phyloP scores from a whole-genome alignment of 1,140 invertebrate species.

The Ylistrum balloti region DNA sequence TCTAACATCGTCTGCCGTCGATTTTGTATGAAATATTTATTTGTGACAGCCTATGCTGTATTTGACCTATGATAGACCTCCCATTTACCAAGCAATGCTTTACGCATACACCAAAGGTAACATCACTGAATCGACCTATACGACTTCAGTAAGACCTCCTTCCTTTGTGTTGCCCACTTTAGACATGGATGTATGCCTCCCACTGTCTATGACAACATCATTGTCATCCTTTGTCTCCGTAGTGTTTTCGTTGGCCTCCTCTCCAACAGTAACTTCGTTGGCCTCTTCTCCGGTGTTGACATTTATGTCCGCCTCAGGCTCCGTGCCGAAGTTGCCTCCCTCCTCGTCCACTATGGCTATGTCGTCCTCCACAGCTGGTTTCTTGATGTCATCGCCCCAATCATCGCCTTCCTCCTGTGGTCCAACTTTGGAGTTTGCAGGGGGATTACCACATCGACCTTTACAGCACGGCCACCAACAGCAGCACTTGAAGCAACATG shows the following conservation, averaged over 20 bases:
- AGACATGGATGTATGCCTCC: background rate
- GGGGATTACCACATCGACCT: background rate
- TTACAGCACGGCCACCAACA: conserved; percentile 62
- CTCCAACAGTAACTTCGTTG: too few species aligned
- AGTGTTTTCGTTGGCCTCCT: background rate
- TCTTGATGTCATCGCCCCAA: background rate
- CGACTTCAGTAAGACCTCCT: background rate
- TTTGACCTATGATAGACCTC: background rate
- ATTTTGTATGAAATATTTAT: background rate
- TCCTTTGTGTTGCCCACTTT: background rate
- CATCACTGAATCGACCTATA: background rate
- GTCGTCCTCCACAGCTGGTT: background rate
- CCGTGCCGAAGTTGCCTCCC: background rate
- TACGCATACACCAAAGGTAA: background rate
- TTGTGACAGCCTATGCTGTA: background rate
- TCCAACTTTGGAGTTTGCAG: background rate
- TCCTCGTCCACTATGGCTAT: conserved; percentile 10
- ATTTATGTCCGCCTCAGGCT: background rate
- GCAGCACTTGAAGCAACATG: conserved; percentile 54
- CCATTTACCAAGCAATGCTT: too few species aligned
- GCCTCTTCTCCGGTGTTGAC: background rate
- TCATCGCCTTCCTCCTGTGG: background rate
- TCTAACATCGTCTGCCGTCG: background rate
- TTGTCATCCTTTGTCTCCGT: background rate
- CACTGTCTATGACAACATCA: background rate